Base-by-base conservation (phyloP, 2,797 vertebrate species). In the Limnodromus scolopaceus region DNA sequence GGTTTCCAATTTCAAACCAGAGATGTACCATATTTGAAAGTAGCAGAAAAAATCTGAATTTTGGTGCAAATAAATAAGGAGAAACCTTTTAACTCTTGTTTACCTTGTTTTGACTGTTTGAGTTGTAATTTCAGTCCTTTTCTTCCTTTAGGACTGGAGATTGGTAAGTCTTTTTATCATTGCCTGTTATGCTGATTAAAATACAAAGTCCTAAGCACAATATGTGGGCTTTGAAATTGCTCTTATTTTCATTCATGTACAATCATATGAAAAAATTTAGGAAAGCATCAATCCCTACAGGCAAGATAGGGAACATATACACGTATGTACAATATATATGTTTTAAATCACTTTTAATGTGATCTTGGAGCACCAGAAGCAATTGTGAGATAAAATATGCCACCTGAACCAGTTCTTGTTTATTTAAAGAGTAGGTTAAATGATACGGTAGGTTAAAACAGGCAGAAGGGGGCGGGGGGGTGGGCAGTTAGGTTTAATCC, bases 151-250 rank as follows among this genome's bases (percentile, higher is more conserved):
- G 61, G 60, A 72, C 77, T 84, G 54, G 13, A 89, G 53, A 78
- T 16, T 38, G 80, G 66, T 81, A 76, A 79, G 39, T 76, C 17
- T 75, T 91, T 95, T 89, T 72, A 51, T 68, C n/a, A 54, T 69
- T 87, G 41, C 14, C 58, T 93, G 46, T 77, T 80, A 57, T 30
- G 13, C 84, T 96, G 72, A 86, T 96, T 96, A 83, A 86, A 78
- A 85, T 76, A 97, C 41, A 55, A 85, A 87, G 38, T 80, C n/a
- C 63, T 89, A 41, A 51, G 43, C n/a, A 48, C 9, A 18, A 64
- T 65, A 12, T 38, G 60, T 82, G 58, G 61, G 57, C 96, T 97
- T 97, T 97, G 96, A 97, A 96, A 79, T 96, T 68, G n/a, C 27
- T 91, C 84, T 93, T 91, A 41, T 97, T 96, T 96, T 87, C 81